phyloP scores from a whole-genome alignment of 1,140 invertebrate species.

The Dendrolimus kikuchii region DNA sequence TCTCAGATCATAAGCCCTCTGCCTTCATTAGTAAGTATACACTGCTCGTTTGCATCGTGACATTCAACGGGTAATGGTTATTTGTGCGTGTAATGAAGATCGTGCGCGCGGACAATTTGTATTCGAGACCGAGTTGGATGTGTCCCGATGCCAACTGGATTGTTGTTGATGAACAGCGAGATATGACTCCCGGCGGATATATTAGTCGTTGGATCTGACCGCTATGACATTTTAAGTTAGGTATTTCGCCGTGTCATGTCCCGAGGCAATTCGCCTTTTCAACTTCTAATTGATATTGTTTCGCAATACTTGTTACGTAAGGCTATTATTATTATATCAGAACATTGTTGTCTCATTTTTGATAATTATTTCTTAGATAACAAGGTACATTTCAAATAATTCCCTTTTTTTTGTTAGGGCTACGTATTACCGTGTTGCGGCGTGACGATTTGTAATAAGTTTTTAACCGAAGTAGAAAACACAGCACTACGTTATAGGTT shows the following conservation, averaged over 20 bases:
- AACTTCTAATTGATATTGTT: conserved; percentile 15
- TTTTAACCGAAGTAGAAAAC: no score
- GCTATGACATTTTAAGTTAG: conserved; percentile 29
- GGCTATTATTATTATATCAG: no score
- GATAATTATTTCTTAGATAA: no score
- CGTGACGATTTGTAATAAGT: no score
- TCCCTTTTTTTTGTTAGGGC: no score
- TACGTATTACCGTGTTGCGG: no score
- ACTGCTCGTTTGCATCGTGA: conserved; percentile 25
- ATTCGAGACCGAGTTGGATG: conserved; percentile 19
- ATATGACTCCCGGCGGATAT: conserved; percentile 31
- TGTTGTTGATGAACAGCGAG: conserved; percentile 30
- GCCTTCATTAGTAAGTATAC: conserved; percentile 19
- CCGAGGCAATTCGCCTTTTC: conserved; percentile 12
- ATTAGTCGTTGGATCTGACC: conserved; percentile 22
- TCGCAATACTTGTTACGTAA: not conserved
- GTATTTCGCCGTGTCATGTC: conserved; percentile 2
- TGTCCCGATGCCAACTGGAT: conserved; percentile 32
- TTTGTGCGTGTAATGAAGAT: conserved; percentile 38
- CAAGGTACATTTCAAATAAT: no score
- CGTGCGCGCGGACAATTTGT: conserved; percentile 31
- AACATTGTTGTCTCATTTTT: no score
- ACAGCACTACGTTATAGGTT: no score
- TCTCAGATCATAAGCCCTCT: conserved; percentile 26
- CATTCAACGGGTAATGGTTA: conserved; percentile 16